phyloP scores from a whole-genome alignment of 2,113 vertebrate genomes.

The Macroglossus sobrinus region DNA sequence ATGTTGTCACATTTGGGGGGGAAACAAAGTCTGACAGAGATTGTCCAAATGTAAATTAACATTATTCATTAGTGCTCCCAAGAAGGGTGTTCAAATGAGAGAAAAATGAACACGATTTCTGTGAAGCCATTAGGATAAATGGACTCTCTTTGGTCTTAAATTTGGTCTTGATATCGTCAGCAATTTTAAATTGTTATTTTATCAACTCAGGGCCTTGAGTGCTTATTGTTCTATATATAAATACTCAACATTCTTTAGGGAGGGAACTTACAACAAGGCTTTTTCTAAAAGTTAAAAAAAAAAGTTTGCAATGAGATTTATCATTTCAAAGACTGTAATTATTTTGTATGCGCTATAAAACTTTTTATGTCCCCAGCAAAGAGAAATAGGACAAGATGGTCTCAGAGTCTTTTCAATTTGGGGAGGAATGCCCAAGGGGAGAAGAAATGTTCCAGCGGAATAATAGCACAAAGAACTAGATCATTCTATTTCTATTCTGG shows the following conservation, averaged over 20 bases:
- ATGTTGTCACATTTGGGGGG: neutral
- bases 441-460: neutral
- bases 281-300: neutral
- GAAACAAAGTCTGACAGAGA: neutral
- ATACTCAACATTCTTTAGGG: neutral
- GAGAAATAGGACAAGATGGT: neutral
- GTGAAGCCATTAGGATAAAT: neutral
- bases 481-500: neutral
- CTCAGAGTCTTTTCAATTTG: neutral
- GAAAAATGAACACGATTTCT: neutral
- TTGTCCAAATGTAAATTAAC: neutral
- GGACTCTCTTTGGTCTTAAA: neutral
- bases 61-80: neutral
- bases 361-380: neutral
- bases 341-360: neutral
- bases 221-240: neutral
- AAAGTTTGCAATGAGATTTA: neutral
- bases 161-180: neutral
- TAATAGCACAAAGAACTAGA: neutral
- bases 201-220: neutral
- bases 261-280: neutral
- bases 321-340: neutral
- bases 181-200: neutral
- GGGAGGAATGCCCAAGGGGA: neutral
- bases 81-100: neutral